Conservation (phyloP, 2,797 vertebrate genomes). For the Semaprochilodus insignis region DNA sequence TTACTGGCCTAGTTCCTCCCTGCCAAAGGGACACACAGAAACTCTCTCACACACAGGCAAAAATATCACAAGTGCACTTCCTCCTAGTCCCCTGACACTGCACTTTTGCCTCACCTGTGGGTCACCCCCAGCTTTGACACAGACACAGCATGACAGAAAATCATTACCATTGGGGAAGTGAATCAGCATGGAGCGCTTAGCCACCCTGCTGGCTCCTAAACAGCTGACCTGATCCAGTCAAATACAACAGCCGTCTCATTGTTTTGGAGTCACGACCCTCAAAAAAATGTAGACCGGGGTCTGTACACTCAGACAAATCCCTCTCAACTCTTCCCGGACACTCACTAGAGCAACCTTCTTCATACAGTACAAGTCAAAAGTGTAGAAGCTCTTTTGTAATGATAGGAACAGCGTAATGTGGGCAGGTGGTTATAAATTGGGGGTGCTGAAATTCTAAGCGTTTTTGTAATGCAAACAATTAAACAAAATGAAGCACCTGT, state of each 20-base stretch:
- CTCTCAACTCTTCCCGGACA: background rate
- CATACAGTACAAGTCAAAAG: too few relatives aligned
- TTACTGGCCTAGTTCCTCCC: conserved; percentile 23
- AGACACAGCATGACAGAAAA: conserved; percentile 42
- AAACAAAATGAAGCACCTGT: too few relatives aligned
- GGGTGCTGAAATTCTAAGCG: too few relatives aligned
- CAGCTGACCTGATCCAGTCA: background rate
- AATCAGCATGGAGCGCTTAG: background rate
- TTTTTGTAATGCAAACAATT: too few relatives aligned
- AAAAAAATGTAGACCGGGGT: background rate
- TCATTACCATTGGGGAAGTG: conserved; percentile 34
- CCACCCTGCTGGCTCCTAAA: background rate
- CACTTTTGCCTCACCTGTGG: conserved; percentile 27
- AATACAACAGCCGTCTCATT: background rate
- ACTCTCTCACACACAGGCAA: background rate
- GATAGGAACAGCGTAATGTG: too few relatives aligned
- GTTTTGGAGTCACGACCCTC: background rate
- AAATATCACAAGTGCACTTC: background rate
- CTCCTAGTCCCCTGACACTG: background rate
- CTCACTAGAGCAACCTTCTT: background rate
- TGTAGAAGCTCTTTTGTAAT: too few relatives aligned
- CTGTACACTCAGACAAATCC: background rate
- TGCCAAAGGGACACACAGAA: conserved; percentile 18
- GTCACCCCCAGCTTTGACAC: conserved; percentile 17
- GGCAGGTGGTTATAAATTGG: too few relatives aligned